Evolutionary conservation across 1,140 invertebrate species (phyloP), one percentile per base, ranked within the genome.

Genomic region (Ctenoplectra terminalis): DNA sequence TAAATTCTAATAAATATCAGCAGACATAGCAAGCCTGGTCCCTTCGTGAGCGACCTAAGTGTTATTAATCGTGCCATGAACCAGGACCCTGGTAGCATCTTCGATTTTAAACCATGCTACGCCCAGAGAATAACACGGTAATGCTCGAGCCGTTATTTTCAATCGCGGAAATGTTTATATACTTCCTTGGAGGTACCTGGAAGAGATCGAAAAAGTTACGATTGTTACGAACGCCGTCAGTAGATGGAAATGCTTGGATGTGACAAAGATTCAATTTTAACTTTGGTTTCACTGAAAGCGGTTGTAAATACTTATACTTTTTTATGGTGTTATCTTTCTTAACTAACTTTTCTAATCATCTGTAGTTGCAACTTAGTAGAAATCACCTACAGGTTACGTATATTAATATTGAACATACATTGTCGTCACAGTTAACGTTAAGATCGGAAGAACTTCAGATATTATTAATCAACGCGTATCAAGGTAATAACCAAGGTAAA

Each of bases 1-100:
- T 87, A 87, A 87, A 87, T 87, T 87, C 85, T 87, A 78, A 87
- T 87, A 87, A 87, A 87, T 87, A 87, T 78, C 82, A 82, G 77
- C 67, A 64, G 84, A 48, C 76, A 82, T 48, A 74, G 48, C 79
- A 54, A 82, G 56, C 26, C 46, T 26, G 43, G 63, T 61, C 82
- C 72, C 81, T 77, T 77, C 77, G 69, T 72, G 84, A 80, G 56
- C 85, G 31, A 60, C 46, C 84, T 84, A 87, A 87, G 81, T 87
- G 72, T 87, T 87, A 87, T 87, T 87, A 87, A 87, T 87, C 67
- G 86, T 31, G 54, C 46, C 31, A 37, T 37, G 70, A 81, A 37
- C 37, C 43, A 17, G 67, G 20, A 26, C 11, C 9, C 34, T 54
- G 52, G 66, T 61, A 46, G 58, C 66, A 48, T 77, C 82, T 87